A percentile compares a stretch with the other conserved stretches of the same genome.
phyloP scores from a whole-genome alignment of 37 sponge, comb jelly and placozoan species.

The Cliona cf. orientalis region DNA sequence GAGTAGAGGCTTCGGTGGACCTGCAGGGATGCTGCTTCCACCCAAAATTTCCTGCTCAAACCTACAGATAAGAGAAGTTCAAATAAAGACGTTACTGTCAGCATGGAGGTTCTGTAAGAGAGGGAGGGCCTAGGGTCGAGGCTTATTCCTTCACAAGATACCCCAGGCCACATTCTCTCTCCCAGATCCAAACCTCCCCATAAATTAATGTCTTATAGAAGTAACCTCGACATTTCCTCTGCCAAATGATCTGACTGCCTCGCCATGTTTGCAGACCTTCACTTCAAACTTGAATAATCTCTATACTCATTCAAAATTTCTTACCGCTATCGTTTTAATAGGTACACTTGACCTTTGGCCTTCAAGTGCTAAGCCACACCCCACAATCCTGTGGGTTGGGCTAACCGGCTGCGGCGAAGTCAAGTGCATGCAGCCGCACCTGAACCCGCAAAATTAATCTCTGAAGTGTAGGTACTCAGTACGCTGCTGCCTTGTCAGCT shows the following conservation, averaged over 20 bases:
- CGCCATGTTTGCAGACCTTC: too few species aligned
- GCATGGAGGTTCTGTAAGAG: background rate
- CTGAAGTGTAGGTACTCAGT: background rate
- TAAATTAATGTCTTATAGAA: background rate
- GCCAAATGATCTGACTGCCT: conserved; percentile 42
- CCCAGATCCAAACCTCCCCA: background rate
- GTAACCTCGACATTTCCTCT: conserved; percentile 62
- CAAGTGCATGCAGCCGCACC: background rate
- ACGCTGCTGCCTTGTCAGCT: background rate
- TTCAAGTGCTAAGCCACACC: too few species aligned
- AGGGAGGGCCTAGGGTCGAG: too few species aligned
- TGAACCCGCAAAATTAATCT: background rate
- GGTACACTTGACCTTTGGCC: too few species aligned
- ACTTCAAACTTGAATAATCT: too few species aligned
- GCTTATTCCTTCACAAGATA: too few species aligned
- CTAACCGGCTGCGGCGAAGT: background rate
- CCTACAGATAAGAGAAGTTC: background rate
- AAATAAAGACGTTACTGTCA: background rate
- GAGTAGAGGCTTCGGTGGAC: background rate
- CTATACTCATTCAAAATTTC: too few species aligned
- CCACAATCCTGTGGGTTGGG: background rate
- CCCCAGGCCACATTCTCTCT: background rate
- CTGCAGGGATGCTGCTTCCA: conserved; percentile 9
- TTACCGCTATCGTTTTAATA: too few species aligned
- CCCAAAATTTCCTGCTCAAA: conserved; percentile 63